phyloP scores from a whole-genome alignment of 2,797 vertebrate species.

The Uromys caudimaculatus region DNA sequence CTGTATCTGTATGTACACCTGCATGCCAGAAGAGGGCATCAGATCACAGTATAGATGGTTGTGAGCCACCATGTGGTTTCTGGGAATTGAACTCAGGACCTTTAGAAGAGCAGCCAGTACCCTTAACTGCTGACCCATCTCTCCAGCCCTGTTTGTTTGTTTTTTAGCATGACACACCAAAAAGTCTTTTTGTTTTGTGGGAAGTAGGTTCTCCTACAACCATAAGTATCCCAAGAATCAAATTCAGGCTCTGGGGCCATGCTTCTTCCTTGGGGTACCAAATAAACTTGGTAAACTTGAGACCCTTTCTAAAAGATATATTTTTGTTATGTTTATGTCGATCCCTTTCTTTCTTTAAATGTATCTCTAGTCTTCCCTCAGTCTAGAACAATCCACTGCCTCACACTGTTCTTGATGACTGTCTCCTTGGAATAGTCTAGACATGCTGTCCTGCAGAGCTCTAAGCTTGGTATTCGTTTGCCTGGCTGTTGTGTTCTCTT shows the following conservation, averaged over 20 bases:
- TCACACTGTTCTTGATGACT: background rate
- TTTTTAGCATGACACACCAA: background rate
- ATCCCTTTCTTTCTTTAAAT: background rate
- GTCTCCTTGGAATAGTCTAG: background rate
- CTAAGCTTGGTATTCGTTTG: background rate
- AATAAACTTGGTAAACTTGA: background rate
- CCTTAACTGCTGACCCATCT: too few species aligned
- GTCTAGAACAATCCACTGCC: background rate
- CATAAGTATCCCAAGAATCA: background rate
- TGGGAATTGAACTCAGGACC: background rate
- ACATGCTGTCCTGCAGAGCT: background rate
- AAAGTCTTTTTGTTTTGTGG: background rate
- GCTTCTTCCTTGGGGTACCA: background rate
- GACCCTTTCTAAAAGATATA: background rate
- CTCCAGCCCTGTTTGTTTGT: background rate
- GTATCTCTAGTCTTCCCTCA: background rate
- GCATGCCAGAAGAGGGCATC: background rate
- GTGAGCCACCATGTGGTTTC: background rate
- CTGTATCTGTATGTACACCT: background rate
- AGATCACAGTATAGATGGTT: background rate
- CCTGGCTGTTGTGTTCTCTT: background rate
- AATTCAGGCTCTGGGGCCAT: background rate
- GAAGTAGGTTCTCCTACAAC: background rate
- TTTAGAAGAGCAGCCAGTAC: background rate
- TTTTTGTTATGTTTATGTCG: background rate